phyloP scores from a whole-genome alignment of 2,797 vertebrate genomes.

The Gallinago nigripennis region DNA sequence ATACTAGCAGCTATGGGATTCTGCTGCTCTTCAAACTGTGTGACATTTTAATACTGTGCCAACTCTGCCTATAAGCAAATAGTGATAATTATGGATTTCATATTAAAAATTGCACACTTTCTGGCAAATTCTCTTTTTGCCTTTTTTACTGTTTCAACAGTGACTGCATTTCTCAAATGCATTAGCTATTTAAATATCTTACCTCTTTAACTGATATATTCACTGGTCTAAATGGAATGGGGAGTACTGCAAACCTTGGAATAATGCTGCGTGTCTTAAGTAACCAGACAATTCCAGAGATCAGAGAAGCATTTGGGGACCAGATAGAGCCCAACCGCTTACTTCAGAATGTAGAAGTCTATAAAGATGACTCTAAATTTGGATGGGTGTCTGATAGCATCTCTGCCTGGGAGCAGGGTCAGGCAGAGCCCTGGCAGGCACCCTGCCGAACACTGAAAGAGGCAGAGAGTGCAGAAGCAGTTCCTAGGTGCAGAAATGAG shows the following conservation, averaged over 20 bases:
- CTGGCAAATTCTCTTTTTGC: background rate
- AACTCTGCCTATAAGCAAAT: conserved; percentile 23
- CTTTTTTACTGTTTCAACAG: background rate
- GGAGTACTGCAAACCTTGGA: background rate
- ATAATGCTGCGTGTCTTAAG: background rate
- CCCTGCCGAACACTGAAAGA: background rate
- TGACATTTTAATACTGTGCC: conserved; percentile 20
- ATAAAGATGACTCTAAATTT: fast-evolving
- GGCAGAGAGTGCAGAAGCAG: background rate
- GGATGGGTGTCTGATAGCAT: background rate
- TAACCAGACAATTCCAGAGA: background rate
- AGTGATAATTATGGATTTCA: background rate
- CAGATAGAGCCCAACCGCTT: background rate
- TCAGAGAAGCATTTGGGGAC: background rate
- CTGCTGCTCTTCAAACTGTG: conserved; percentile 11
- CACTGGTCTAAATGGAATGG: background rate
- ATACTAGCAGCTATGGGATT: background rate
- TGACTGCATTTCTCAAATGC: background rate
- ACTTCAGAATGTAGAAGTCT: background rate
- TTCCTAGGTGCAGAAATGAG: background rate
- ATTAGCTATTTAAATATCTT: background rate
- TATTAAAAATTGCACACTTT: background rate
- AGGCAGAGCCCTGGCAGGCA: background rate
- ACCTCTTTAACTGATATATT: background rate
- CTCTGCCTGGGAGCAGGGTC: background rate